Evolutionary conservation across 2,113 vertebrate species (phyloP).

Genomic region (Triplophysa rosa): DNA sequence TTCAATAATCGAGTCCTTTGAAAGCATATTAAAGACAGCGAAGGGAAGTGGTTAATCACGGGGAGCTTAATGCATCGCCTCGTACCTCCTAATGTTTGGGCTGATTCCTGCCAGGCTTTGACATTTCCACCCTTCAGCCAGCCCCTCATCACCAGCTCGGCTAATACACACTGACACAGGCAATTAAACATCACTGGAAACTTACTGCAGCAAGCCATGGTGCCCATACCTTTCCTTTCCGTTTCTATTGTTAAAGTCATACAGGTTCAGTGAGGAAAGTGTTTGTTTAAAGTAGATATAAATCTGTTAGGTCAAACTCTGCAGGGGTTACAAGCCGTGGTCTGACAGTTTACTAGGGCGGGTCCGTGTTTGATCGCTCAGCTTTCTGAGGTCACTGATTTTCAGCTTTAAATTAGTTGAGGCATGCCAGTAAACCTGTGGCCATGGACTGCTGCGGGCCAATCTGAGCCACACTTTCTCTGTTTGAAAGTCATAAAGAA

Average conservation of each 20-base stretch:
- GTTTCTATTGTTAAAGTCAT: constrained; percentile 7
- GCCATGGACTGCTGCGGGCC: neutral
- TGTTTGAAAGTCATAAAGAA: constrained; percentile 32
- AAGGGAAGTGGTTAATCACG: constrained; percentile 44
- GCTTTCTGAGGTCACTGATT: constrained; percentile 44
- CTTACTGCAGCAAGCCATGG: constrained; percentile 6
- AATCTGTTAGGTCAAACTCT: constrained; percentile 38
- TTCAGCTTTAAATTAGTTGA: constrained; percentile 33
- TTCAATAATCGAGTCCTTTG: constrained; percentile 31
- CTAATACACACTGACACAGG: constrained; percentile 42
- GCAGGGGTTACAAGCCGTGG: constrained; percentile 5
- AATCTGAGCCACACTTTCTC: neutral
- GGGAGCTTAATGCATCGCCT: constrained; percentile 30
- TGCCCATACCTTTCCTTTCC: constrained; percentile 13
- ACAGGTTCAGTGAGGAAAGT: constrained; percentile 4
- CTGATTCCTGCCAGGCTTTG: constrained; percentile 41
- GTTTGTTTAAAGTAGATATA: constrained; percentile 38
- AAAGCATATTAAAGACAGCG: constrained; percentile 38
- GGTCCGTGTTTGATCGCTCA: constrained; percentile 10
- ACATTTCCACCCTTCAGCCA: constrained; percentile 39
- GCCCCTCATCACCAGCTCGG: constrained; percentile 1
- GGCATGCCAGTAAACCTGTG: constrained; percentile 26
- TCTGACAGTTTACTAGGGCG: constrained; percentile 26
- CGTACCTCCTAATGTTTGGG: constrained; percentile 19
- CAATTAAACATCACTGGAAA: neutral